Conservation (phyloP, 1,140 invertebrate genomes). For the Lysiphlebus fabarum region DNA sequence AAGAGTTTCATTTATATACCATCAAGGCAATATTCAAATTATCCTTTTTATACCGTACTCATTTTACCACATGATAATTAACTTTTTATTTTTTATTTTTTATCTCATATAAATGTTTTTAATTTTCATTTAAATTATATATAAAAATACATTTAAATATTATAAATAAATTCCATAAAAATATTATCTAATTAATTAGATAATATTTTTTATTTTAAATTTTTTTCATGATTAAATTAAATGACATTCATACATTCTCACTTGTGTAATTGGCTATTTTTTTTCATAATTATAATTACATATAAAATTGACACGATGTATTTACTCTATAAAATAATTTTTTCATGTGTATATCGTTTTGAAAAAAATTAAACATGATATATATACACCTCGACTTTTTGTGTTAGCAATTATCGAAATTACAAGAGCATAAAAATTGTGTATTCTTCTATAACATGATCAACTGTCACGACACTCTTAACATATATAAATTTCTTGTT, state of each 20-base stretch:
- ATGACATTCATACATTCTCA: not conserved
- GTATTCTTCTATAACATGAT: conserved; percentile 1
- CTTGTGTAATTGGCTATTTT: conserved; percentile 4
- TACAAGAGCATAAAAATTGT: conserved; percentile 5
- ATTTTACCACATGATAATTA: no score
- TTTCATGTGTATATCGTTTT: not conserved
- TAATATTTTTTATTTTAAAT: conserved; percentile 12
- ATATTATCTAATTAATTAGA: no score
- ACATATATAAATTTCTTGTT: not conserved
- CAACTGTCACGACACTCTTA: conserved; percentile 4
- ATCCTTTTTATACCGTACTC: no score
- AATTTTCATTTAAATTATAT: conserved; percentile 4
- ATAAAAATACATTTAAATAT: conserved; percentile 1
- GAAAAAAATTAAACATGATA: not conserved
- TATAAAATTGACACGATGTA: not conserved
- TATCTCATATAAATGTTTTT: not conserved
- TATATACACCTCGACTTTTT: not conserved
- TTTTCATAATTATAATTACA: not conserved
- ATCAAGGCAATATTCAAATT: no score
- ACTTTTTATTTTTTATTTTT: no score
- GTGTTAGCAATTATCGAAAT: conserved; percentile 10
- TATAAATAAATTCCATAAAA: no score
- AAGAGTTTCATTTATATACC: no score
- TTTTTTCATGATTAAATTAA: not conserved
- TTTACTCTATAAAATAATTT: no score